phyloP scores from a whole-genome alignment of 1,140 invertebrate genomes.

The Nomia melanderi region DNA sequence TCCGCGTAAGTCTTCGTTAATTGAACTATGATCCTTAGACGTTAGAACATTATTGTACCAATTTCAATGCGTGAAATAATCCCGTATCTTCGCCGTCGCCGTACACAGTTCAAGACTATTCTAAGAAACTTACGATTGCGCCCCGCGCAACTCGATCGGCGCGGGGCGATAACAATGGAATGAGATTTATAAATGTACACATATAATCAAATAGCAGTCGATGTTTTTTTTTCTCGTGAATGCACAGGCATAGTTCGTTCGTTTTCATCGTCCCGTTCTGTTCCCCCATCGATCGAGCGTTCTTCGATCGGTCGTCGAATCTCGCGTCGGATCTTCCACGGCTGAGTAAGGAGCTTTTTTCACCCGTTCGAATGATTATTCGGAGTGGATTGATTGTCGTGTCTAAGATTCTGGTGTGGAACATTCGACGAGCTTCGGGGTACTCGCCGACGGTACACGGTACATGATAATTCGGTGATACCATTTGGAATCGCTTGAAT shows the following conservation, averaged over 20 bases:
- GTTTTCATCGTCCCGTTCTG: not conserved
- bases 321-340: not conserved
- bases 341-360: too few relatives aligned
- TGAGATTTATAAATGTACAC: constrained; percentile 21
- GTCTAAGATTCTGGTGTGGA: constrained; percentile 29
- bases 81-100: not conserved
- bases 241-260: not conserved
- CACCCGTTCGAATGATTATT: constrained; percentile 13
- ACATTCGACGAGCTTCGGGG: not conserved
- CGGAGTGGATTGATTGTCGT: constrained; percentile 39
- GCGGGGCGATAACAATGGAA: constrained; percentile 21
- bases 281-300: not conserved
- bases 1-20: not conserved
- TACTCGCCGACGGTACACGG: not conserved
- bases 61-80: not conserved
- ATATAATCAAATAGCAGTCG: constrained; percentile 1
- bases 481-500: not conserved
- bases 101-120: not conserved
- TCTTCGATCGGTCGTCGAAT: not conserved
- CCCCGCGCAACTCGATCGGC: not conserved
- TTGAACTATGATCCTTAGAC: not conserved
- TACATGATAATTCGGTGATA: not conserved
- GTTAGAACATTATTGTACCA: constrained; percentile 3
- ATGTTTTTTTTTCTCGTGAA: constrained; percentile 21
- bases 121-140: constrained; percentile 10